Conservation (phyloP, 2,888 invertebrate species). For the Andrena praecox region DNA sequence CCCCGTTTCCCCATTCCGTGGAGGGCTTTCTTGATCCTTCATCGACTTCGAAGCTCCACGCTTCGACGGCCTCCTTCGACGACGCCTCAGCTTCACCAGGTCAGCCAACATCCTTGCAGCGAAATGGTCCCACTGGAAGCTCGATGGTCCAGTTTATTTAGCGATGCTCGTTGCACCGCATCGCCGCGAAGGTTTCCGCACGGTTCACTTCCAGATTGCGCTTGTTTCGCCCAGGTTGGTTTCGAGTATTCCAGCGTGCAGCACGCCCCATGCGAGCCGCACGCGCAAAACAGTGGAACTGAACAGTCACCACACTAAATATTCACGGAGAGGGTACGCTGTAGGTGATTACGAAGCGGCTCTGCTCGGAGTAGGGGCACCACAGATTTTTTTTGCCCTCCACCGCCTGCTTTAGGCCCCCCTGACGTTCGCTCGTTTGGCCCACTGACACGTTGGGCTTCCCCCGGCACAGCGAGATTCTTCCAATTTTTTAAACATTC, state of each 20-base stretch:
- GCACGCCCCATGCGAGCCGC: conserved; percentile 35
- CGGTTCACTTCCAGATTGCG: not conserved
- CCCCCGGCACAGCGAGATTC: too few species aligned
- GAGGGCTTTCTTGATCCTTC: not conserved
- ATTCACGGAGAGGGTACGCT: conserved; percentile 48
- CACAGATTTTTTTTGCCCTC: conserved; percentile 9
- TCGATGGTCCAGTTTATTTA: not conserved
- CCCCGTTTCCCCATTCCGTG: not conserved
- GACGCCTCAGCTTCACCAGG: conserved; percentile 32
- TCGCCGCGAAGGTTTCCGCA: not conserved
- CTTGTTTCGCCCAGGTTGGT: not conserved
- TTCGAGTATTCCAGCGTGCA: not conserved
- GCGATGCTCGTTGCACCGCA: not conserved
- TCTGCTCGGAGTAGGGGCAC: conserved; percentile 52
- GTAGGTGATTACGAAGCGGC: conserved; percentile 32
- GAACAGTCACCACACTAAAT: conserved; percentile 50
- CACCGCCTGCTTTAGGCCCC: not conserved
- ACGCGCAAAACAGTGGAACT: conserved; percentile 61
- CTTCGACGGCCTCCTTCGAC: conserved; percentile 2
- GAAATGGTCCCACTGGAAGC: not conserved
- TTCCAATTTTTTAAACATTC: too few species aligned
- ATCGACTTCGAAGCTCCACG: not conserved
- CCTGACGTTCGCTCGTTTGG: not conserved
- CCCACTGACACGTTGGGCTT: not conserved
- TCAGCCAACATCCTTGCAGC: conserved; percentile 21